Conservation (phyloP, 2,113 vertebrate species). For the Microcebus lehilahytsara region DNA sequence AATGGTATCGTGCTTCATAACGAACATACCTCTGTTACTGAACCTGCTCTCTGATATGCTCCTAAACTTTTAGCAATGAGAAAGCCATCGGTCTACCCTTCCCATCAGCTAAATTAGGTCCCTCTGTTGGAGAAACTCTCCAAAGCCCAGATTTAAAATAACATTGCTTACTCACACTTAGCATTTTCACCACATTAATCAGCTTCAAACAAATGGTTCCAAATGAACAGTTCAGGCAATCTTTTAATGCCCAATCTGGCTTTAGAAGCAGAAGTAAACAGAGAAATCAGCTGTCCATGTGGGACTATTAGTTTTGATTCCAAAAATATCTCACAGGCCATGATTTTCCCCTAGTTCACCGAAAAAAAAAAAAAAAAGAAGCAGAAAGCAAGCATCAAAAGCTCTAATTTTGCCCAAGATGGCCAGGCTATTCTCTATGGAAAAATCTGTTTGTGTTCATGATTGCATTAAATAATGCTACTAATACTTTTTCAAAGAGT, state of each 20-base stretch:
- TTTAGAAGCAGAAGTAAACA: constrained; percentile 57
- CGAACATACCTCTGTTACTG: not conserved
- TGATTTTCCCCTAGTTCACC: not conserved
- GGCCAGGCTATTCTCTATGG: not conserved
- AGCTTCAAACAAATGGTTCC: constrained; percentile 69
- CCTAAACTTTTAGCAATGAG: too few species aligned
- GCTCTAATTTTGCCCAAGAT: not conserved
- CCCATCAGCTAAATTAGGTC: not conserved
- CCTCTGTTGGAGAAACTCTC: not conserved
- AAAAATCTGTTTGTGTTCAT: not conserved
- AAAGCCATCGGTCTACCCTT: not conserved
- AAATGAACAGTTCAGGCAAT: constrained; percentile 61
- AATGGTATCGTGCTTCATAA: not conserved
- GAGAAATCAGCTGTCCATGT: constrained; percentile 54
- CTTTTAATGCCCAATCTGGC: constrained; percentile 69
- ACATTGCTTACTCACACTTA: constrained; percentile 61
- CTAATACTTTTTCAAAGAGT: not conserved
- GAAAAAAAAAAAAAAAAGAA: not conserved
- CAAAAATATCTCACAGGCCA: constrained; percentile 11
- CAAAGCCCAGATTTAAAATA: constrained; percentile 33
- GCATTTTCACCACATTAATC: constrained; percentile 7
- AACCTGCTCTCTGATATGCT: not conserved
- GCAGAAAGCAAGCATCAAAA: constrained; percentile 18
- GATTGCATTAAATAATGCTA: not conserved
- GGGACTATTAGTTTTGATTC: not conserved